Evolutionary conservation across 2,113 vertebrate genomes (phyloP), one percentile per base, ranked within the genome.

Genomic region (Dascyllus trimaculatus): DNA sequence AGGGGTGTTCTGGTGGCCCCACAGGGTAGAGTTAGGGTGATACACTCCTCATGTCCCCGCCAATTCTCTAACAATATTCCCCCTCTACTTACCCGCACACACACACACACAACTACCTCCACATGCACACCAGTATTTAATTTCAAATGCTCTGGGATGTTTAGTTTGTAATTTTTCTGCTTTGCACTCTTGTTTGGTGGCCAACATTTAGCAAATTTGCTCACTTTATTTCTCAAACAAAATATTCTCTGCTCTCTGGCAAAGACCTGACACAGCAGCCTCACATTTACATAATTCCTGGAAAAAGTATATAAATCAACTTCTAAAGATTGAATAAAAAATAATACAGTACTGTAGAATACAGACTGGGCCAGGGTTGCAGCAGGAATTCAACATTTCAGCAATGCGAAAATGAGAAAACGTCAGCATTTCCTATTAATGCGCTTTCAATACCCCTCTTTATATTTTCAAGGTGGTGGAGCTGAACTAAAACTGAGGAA

Each of bases 1-100:
- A 84, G 74, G 80, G 84, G 85, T 87, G 79, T 73, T 85, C n/a
- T 87, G 78, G 63, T 85, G 82, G 77, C 70, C 81, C 79, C 82
- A 78, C 40, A 91, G 87, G 85, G 82, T 80, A 81, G 63, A 71
- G 75, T 68, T 45, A 75, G 18, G 49, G 49, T 74, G 84, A 89
- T 86, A 54, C 52, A 57, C 77, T 67, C 46, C 65, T 74, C 61
- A 75, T 72, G 78, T 73, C 74, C 75, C 65, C 67, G 57, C 45
- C 48, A 58, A 74, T 75, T 78, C 49, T 71, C 43, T 19, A 70
- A 82, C 65, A 45, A 63, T 75, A 84, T 46, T 57, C 60, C 62
- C 48, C 25, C 11, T 68, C 54, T 63, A 52, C 63, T 75, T 8
- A 69, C 32, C 63, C 56, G 26, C 60, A 60, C 70, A 75, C 58